Conservation (phyloP, 2,888 invertebrate species). For the Macrosoma leucophasiata region DNA sequence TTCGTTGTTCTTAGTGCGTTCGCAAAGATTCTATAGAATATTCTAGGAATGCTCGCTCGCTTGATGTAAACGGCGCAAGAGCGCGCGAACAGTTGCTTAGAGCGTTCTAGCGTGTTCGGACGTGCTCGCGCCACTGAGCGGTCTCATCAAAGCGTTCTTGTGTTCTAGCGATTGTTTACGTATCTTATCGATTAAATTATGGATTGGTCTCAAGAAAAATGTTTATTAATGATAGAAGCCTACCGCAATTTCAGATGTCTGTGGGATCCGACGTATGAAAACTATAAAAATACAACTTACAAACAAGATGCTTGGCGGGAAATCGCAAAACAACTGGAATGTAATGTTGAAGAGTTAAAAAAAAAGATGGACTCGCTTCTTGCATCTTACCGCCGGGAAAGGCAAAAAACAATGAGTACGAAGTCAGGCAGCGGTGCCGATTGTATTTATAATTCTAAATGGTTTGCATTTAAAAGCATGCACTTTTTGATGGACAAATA, state of each 20-base stretch:
- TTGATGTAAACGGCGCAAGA: too few species aligned
- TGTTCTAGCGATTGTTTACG: slow-evolving; percentile 16
- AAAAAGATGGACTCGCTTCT: slow-evolving; percentile 20
- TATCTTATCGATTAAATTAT: slow-evolving; percentile 13
- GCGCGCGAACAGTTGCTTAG: too few species aligned
- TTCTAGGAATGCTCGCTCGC: too few species aligned
- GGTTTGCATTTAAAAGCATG: slow-evolving; percentile 17
- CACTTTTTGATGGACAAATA: slow-evolving; percentile 22
- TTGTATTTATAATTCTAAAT: slow-evolving; percentile 24
- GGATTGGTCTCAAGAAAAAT: slow-evolving; percentile 23
- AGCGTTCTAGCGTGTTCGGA: too few species aligned
- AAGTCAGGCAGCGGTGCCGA: slow-evolving; percentile 25
- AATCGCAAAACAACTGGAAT: slow-evolving; percentile 18
- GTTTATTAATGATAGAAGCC: slow-evolving; percentile 20
- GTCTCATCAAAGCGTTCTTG: slow-evolving; percentile 19
- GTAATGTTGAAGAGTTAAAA: slow-evolving; percentile 19
- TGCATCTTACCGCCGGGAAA: slow-evolving; percentile 25
- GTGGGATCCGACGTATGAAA: slow-evolving; percentile 24
- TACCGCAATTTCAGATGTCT: slow-evolving; percentile 22
- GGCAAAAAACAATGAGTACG: slow-evolving; percentile 22
- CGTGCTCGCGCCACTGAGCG: slow-evolving; percentile 15
- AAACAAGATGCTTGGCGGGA: slow-evolving; percentile 23
- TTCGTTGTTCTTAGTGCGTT: too few species aligned
- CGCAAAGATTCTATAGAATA: too few species aligned
- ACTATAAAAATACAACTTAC: slow-evolving; percentile 24